A percentile compares a stretch with the other conserved stretches of the same genome.
phyloP scores from a whole-genome alignment of 2,888 invertebrate species.

The Abrostola tripartita region DNA sequence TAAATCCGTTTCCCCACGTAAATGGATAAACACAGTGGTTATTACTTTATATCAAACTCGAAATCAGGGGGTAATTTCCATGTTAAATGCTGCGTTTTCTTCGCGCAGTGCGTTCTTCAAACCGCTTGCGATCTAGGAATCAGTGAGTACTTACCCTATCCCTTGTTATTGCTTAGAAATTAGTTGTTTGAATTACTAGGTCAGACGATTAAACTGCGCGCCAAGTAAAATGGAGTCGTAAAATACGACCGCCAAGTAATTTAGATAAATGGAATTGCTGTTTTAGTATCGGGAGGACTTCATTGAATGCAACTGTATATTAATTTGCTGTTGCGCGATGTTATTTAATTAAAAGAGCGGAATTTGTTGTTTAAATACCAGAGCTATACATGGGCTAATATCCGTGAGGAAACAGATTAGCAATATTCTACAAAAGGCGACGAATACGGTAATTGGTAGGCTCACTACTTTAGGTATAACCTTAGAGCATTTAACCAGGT shows the following conservation, averaged over 20 bases:
- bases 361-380: conserved; percentile 2
- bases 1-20: too few species aligned
- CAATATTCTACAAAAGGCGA: too few species aligned
- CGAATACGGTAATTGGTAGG: too few species aligned
- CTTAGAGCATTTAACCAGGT: too few species aligned
- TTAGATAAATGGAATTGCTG: conserved; percentile 52
- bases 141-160: conserved; percentile 12
- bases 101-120: conserved; percentile 12
- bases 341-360: conserved; percentile 13
- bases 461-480: background rate
- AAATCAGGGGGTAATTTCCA: background rate
- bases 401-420: too few species aligned
- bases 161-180: conserved; percentile 52
- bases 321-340: conserved; percentile 3
- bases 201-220: conserved; percentile 50
- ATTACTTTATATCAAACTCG: background rate
- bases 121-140: conserved; percentile 15
- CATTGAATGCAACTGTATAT: conserved; percentile 26
- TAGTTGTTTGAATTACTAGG: conserved; percentile 58
- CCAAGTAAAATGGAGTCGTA: conserved; percentile 49
- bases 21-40: background rate
- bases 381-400: too few species aligned
- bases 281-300: conserved; percentile 37
- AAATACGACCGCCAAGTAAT: conserved; percentile 52
- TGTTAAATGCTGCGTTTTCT: conserved; percentile 10